These are phyloP conservation scores for Streptopelia turtur DNA, from an alignment of 2,797 vertebrate species.

Conservation along the genomic window DNA sequence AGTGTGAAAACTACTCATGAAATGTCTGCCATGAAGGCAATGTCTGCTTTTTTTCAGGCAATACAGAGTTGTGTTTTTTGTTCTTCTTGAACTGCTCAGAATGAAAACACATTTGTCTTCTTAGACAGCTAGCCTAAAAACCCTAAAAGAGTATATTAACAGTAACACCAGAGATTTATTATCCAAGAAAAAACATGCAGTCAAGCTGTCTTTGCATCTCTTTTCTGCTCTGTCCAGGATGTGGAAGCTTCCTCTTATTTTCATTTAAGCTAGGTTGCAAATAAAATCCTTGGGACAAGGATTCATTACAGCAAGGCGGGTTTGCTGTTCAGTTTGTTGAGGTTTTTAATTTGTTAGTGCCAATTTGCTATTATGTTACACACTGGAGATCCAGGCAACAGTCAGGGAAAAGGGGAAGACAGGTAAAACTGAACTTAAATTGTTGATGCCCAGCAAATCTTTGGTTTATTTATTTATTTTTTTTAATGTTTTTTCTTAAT, in stretches of 20 bases:
- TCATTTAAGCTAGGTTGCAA: not conserved
- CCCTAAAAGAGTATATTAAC: not conserved
- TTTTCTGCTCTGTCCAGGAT: not conserved
- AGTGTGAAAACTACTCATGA: not conserved
- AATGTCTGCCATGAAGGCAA: not conserved
- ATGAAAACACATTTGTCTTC: not conserved
- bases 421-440: not conserved
- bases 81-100: not conserved
- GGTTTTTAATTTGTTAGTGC: accelerated
- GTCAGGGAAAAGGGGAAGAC: not conserved
- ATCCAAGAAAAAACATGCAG: not conserved
- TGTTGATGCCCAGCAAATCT: not conserved
- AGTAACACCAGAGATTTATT: not conserved
- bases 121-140: not conserved
- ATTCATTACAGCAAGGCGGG: accelerated
- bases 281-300: not conserved
- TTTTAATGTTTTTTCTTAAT: too few species aligned
- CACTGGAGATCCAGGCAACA: not conserved
- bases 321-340: accelerated
- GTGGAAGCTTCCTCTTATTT: not conserved
- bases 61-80: not conserved
- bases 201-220: not conserved
- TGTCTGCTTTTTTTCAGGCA: not conserved
- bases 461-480: not conserved
- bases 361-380: accelerated